phyloP scores from a whole-genome alignment of 2,888 invertebrate species.

The Morpho deidamia region DNA sequence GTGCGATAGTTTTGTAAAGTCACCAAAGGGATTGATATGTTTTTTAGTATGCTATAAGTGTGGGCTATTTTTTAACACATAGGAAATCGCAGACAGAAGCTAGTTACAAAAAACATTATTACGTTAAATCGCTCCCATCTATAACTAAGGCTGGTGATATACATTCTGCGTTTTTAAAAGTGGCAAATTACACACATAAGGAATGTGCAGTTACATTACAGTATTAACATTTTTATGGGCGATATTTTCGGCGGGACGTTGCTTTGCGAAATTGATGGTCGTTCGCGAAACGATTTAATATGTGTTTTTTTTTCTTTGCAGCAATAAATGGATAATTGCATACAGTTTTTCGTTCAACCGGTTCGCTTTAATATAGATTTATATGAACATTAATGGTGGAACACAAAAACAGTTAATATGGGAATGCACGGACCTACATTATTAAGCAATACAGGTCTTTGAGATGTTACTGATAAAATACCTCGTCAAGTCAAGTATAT shows the following conservation, averaged over 20 bases:
- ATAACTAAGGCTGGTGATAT: slow-evolving; percentile 21
- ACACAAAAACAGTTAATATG: too few species aligned
- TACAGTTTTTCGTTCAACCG: slow-evolving; percentile 1
- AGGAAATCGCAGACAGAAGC: too few species aligned
- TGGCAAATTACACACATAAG: slow-evolving; percentile 73
- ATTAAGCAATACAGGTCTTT: too few species aligned
- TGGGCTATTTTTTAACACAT: too few species aligned
- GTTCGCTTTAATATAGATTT: background rate
- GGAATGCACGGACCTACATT: too few species aligned
- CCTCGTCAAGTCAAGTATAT: too few species aligned
- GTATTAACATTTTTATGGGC: slow-evolving; percentile 76
- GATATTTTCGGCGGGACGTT: slow-evolving; percentile 61
- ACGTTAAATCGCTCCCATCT: slow-evolving; percentile 23
- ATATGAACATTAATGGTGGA: background rate
- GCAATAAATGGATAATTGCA: slow-evolving; percentile 17
- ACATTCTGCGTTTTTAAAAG: slow-evolving; percentile 65
- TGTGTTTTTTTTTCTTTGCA: slow-evolving; percentile 14
- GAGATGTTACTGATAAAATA: too few species aligned
- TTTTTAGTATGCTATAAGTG: too few species aligned
- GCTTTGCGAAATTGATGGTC: slow-evolving; percentile 58
- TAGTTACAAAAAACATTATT: too few species aligned
- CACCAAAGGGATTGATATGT: too few species aligned
- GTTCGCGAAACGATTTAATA: slow-evolving; percentile 48
- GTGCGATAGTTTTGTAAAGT: too few species aligned
- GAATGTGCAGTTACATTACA: slow-evolving; percentile 71